phyloP scores from a whole-genome alignment of 2,113 vertebrate genomes.

The Polypterus senegalus region DNA sequence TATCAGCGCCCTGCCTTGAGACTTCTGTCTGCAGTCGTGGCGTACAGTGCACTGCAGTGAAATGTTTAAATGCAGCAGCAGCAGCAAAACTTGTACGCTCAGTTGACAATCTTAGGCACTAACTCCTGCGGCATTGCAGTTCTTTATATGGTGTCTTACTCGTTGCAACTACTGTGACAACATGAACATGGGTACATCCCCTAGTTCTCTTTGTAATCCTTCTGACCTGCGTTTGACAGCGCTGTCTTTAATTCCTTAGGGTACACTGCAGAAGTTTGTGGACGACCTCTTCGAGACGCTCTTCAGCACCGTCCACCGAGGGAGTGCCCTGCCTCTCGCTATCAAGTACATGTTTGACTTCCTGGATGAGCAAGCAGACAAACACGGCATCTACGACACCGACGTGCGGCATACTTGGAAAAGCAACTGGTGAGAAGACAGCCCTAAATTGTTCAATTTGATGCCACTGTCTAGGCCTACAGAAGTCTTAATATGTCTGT shows the following conservation, averaged over 20 bases:
- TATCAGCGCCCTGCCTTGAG: too few species aligned
- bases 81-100: too few species aligned
- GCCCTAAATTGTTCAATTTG: too few species aligned
- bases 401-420: conserved; percentile 97
- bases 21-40: too few species aligned
- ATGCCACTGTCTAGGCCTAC: too few species aligned
- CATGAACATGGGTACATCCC: background rate
- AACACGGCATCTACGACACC: conserved; percentile 83
- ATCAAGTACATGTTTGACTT: conserved; percentile 99
- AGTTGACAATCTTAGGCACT: too few species aligned
- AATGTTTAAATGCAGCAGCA: too few species aligned
- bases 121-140: too few species aligned
- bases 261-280: conserved; percentile 94
- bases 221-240: conserved; percentile 1
- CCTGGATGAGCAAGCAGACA: conserved; percentile 95
- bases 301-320: conserved; percentile 93
- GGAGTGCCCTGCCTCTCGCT: conserved; percentile 84
- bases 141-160: too few species aligned
- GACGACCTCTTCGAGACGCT: conserved; percentile 94
- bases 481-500: too few species aligned
- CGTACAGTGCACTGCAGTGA: too few species aligned
- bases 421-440: conserved; percentile 80
- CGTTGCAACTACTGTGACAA: too few species aligned
- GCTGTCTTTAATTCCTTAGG: conserved; percentile 39
- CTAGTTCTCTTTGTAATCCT: conserved; percentile 3